Evolutionary conservation across 1,140 invertebrate genomes (phyloP), one percentile per base, ranked within the genome.

Genomic region (Thaumetopoea pityocampa): DNA sequence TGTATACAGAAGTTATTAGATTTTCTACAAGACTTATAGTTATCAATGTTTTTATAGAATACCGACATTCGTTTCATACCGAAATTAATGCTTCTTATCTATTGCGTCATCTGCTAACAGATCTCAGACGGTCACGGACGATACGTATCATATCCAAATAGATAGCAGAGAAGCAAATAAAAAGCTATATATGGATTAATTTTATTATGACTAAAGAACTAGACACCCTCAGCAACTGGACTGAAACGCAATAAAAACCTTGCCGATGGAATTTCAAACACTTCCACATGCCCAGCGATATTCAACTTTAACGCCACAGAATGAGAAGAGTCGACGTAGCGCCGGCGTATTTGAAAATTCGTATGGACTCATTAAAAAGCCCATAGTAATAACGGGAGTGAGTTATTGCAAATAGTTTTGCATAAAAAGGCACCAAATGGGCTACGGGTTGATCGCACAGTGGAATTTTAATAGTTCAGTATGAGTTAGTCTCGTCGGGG

Each of bases 381-480:
- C 52, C 35, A 50, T 36, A 27, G 47, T 34, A 32, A 61, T 65
- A 66, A 59, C 49, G 36, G 36, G 15, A 17, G 34, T 29, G 46
- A 36, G 59, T 66, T 69, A 69, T 69, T 60, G 66, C 56, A 55
- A 29, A 35, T 19, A 43, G 51, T 67, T 72, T 73, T 70, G 69
- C 69, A 73, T 73, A 73, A 70, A 67, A 65, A 55, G 36, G 49
- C 44, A 38, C 32, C 24, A 10, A 24, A 27, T 22, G 44, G 37
- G 30, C 38, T 40, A 8, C 28, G 14, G 27, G 28, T 19, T 24
- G 5, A 15, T 26, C 6, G 7, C 7, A n/a, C 26, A 7, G 19
- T 17, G 56, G 64, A 73, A 69, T 68, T 59, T 70, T 66, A 68
- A 73, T 70, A 55, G 55, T 57, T 18, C 54, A 32, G 62, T 56